Conservation (phyloP, 2,797 vertebrate genomes). For the Ptychadena robeensis region DNA sequence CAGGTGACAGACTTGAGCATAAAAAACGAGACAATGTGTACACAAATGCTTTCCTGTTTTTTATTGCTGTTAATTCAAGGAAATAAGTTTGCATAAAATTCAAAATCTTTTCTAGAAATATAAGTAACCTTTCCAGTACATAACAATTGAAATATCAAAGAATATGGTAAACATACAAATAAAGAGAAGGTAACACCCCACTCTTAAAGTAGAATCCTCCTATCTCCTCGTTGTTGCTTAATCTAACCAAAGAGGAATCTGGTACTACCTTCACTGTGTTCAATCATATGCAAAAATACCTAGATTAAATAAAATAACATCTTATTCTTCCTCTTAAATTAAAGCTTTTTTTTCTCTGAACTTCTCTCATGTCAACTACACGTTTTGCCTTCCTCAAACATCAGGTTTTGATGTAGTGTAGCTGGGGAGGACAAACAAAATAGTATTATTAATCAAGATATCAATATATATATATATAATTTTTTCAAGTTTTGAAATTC, state of each 20-base stretch:
- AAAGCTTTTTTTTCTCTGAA: conserved; percentile 80
- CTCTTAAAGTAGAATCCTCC: conserved; percentile 84
- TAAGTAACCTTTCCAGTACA: conserved; percentile 91
- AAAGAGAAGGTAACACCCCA: conserved; percentile 83
- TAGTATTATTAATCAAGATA: conserved; percentile 7
- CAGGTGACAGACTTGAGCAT: too few species aligned
- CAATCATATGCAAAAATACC: conserved; percentile 82
- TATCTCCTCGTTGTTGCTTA: conserved; percentile 75
- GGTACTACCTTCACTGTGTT: conserved; percentile 74
- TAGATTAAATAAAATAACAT: conserved; percentile 80
- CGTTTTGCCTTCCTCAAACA: conserved; percentile 61
- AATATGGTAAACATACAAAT: conserved; percentile 92
- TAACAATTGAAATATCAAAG: conserved; percentile 89
- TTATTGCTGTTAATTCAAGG: conserved; percentile 95
- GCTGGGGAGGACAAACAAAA: conserved; percentile 66
- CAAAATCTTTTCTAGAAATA: conserved; percentile 91
- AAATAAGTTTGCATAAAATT: conserved; percentile 91
- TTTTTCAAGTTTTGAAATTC: conserved; percentile 70
- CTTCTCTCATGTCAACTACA: conserved; percentile 56
- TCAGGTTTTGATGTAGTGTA: conserved; percentile 74
- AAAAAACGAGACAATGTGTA: background rate
- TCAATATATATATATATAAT: conserved; percentile 65
- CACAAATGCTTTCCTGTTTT: conserved; percentile 72
- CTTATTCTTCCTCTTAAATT: conserved; percentile 74
- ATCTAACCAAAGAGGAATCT: conserved; percentile 71